A percentile compares a stretch with the other conserved stretches of the same genome.
Conservation (phyloP, 2,888 invertebrate genomes). For the Cerceris rybyensis region DNA sequence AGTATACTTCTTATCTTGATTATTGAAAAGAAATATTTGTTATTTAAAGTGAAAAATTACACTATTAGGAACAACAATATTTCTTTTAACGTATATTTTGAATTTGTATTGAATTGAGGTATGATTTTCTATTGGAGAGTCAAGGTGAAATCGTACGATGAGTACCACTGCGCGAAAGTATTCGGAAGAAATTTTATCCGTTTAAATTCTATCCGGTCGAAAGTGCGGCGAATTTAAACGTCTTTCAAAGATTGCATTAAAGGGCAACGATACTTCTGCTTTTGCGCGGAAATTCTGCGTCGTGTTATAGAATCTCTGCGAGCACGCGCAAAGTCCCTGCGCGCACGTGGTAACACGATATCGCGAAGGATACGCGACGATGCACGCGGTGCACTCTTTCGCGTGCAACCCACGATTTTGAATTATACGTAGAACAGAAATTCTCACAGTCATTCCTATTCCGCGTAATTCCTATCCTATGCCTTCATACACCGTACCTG, state of each 20-base stretch:
- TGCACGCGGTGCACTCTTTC: conserved; percentile 52
- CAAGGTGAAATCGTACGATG: background rate
- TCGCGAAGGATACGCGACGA: conserved; percentile 41
- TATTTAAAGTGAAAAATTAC: too few relatives aligned
- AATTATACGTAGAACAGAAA: conserved; percentile 43
- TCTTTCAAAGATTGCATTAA: conserved; percentile 11
- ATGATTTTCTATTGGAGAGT: background rate
- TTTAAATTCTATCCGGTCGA: conserved; percentile 15
- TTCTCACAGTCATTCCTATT: conserved; percentile 5
- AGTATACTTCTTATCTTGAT: too few relatives aligned
- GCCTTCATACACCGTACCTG: background rate
- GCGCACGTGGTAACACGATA: conserved; percentile 57
- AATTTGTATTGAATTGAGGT: too few relatives aligned
- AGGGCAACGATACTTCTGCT: conserved; percentile 6
- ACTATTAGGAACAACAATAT: too few relatives aligned
- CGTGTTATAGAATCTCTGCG: conserved; percentile 23
- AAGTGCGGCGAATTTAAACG: background rate
- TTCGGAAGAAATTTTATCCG: conserved; percentile 8
- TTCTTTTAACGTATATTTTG: too few relatives aligned
- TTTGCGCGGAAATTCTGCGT: conserved; percentile 32
- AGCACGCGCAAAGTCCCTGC: conserved; percentile 34
- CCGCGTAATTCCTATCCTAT: background rate
- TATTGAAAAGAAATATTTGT: too few relatives aligned
- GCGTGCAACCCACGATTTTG: conserved; percentile 27
- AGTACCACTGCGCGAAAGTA: conserved; percentile 9